Percentiles rank a stretch among this genome's conserved stretches.
Evolutionary conservation across 2,797 vertebrate genomes (phyloP).

Genomic region (Falco cherrug): DNA sequence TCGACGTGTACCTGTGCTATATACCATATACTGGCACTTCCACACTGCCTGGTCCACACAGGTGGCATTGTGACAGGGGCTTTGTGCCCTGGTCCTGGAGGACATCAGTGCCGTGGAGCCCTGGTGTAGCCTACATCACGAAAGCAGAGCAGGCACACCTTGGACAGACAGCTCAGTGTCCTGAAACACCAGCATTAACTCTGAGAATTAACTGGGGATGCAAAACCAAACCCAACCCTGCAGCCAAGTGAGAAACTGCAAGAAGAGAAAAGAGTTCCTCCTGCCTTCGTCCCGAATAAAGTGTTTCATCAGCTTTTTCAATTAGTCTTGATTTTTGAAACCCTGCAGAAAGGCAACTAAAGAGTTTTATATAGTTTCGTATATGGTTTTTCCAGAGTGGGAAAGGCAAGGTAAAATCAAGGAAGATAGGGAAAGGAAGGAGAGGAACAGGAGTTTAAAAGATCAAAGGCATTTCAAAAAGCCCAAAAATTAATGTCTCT

Average conservation of each 20-base stretch:
- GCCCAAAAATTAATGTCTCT: fast-evolving
- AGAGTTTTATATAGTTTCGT: not conserved
- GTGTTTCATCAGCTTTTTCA: not conserved
- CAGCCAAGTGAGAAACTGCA: not conserved
- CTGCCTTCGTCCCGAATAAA: not conserved
- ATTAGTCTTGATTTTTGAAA: not conserved
- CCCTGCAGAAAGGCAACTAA: not conserved
- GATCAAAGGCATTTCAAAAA: not conserved
- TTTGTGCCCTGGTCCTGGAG: fast-evolving
- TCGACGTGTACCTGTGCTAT: fast-evolving
- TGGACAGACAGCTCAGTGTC: not conserved
- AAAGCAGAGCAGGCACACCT: not conserved
- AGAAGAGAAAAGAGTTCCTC: not conserved
- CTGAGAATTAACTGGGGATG: not conserved
- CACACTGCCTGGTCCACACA: not conserved
- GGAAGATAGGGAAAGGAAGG: not conserved
- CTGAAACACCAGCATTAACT: not conserved
- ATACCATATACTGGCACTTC: not conserved
- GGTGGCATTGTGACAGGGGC: not conserved
- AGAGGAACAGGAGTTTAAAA: not conserved
- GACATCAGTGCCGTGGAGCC: not conserved
- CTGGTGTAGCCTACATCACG: not conserved
- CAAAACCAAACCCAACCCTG: not conserved
- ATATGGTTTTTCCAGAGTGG: not conserved
- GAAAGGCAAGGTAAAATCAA: not conserved